These are phyloP conservation scores for Glaucopsyche alexis DNA, from an alignment of 2,888 invertebrate species.

Conservation along the genomic window DNA sequence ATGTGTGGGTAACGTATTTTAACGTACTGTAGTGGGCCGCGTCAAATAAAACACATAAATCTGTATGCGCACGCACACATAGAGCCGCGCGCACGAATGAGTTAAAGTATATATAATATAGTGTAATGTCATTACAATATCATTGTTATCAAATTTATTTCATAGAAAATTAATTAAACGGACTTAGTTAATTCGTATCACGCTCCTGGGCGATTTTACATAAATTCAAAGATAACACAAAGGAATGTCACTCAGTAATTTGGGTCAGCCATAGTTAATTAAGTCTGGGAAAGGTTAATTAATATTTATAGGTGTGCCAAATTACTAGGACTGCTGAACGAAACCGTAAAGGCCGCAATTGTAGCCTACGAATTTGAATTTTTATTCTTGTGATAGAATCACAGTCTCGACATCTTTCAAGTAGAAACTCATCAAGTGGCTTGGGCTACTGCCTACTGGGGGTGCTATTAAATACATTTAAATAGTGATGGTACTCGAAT, in stretches of 20 bases:
- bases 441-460: no score
- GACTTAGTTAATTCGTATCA: slow-evolving; percentile 6
- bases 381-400: neutral
- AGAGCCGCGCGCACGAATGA: no score
- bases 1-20: no score
- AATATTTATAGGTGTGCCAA: slow-evolving; percentile 20
- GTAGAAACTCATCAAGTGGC: no score
- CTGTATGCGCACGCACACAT: no score
- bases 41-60: no score
- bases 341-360: neutral
- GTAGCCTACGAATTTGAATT: neutral
- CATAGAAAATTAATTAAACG: neutral
- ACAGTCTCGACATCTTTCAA: no score
- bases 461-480: no score
- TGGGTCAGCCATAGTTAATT: slow-evolving; percentile 22
- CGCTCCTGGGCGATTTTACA: slow-evolving; percentile 4
- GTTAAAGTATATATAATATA: no score
- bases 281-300: slow-evolving; percentile 11
- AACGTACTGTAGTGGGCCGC: no score
- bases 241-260: slow-evolving; percentile 24
- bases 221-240: slow-evolving; percentile 25
- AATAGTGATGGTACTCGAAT: no score
- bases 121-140: no score
- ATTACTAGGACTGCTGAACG: neutral
- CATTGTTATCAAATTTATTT: neutral